Evolutionary conservation across 2,888 invertebrate species (phyloP).

Genomic region (Brachylomia viminalis): DNA sequence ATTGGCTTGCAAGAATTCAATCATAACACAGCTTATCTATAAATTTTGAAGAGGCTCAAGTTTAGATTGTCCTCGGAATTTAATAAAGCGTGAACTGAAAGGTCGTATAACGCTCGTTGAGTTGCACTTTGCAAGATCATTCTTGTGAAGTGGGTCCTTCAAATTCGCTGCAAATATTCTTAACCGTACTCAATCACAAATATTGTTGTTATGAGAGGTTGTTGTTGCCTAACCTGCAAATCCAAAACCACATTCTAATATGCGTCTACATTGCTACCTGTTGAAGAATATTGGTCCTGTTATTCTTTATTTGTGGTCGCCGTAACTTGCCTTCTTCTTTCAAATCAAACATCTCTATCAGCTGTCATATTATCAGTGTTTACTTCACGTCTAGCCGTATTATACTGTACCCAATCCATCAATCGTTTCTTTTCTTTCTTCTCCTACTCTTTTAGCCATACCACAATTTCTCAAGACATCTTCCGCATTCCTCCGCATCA

Average conservation of each 20-base stretch:
- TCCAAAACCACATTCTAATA: neutral
- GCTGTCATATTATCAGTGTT: neutral
- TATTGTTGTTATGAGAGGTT: conserved; percentile 2
- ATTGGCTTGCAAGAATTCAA: neutral
- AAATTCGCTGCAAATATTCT: conserved; percentile 44
- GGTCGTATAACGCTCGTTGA: neutral
- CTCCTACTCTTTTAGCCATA: neutral
- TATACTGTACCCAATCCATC: neutral
- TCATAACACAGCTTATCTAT: too few relatives aligned
- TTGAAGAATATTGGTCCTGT: neutral
- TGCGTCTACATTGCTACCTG: neutral
- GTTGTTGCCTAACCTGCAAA: neutral
- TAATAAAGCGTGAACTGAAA: conserved; percentile 13
- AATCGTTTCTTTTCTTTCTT: neutral
- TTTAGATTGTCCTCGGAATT: conserved; percentile 3
- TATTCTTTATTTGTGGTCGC: too few relatives aligned
- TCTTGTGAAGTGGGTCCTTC: too few relatives aligned
- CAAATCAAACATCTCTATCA: neutral
- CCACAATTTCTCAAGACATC: neutral
- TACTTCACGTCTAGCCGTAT: neutral
- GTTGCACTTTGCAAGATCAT: conserved; percentile 7
- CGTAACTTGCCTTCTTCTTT: neutral
- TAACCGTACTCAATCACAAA: conserved; percentile 39
- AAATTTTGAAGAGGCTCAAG: conserved; percentile 9
- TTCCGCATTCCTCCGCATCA: conserved; percentile 13